Conservation (phyloP, 1,140 invertebrate species). For the Mercenaria mercenaria region DNA sequence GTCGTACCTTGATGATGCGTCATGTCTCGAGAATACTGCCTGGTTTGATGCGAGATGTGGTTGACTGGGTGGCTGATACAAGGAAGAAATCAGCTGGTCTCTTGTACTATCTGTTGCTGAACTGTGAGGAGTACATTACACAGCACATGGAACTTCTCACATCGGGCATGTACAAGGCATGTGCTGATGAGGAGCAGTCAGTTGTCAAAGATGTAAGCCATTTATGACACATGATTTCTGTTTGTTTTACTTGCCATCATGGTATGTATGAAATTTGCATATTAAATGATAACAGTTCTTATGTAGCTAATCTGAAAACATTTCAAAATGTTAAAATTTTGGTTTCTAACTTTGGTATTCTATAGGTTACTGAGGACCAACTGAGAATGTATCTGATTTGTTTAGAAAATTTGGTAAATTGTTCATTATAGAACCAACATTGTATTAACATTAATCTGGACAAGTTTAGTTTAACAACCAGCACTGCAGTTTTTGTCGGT, state of each 20-base stretch:
- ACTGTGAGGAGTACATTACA: slow-evolving; percentile 90
- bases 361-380: no score
- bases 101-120: slow-evolving; percentile 90
- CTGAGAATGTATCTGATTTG: no score
- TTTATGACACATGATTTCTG: neutral
- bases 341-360: no score
- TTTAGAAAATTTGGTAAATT: no score
- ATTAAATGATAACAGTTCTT: neutral
- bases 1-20: slow-evolving; percentile 90
- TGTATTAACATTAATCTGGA: no score
- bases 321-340: no score
- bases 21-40: slow-evolving; percentile 90
- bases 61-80: slow-evolving; percentile 90
- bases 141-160: slow-evolving; percentile 89
- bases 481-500: no score
- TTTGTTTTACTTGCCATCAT: neutral
- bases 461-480: no score
- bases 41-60: slow-evolving; percentile 90
- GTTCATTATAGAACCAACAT: no score
- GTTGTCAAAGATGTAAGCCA: slow-evolving; percentile 89
- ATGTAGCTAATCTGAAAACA: no score
- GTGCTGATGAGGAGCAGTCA: slow-evolving; percentile 88
- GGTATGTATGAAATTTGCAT: neutral
- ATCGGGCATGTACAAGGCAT: slow-evolving; percentile 87
- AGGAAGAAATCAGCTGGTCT: slow-evolving; percentile 91